phyloP scores from a whole-genome alignment of 2,113 vertebrate species.

The Eptatretus burgeri region DNA sequence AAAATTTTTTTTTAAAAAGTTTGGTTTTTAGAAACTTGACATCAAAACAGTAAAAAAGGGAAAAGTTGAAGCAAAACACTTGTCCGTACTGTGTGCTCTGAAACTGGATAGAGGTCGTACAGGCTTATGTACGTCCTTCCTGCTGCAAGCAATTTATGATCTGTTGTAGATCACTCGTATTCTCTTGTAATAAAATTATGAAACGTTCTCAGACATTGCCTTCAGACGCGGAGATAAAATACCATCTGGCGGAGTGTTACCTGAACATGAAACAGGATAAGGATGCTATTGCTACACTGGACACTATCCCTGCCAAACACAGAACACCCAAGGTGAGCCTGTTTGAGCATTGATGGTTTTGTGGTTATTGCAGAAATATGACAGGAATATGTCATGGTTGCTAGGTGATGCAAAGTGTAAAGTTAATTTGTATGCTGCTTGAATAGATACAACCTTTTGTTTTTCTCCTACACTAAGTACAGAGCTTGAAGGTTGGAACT shows the following conservation, averaged over 20 bases:
- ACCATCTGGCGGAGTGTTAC: slow-evolving; percentile 93
- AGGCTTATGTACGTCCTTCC: neutral
- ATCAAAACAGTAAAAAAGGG: neutral
- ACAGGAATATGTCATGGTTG: neutral
- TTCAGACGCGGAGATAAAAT: slow-evolving; percentile 92
- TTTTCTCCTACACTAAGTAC: slow-evolving; percentile 10
- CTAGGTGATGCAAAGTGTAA: neutral
- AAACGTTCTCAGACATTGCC: slow-evolving; percentile 42
- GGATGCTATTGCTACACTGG: slow-evolving; percentile 78
- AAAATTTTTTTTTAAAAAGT: too few relatives aligned
- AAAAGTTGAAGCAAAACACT: neutral
- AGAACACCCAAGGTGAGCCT: slow-evolving; percentile 59
- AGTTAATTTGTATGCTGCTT: neutral
- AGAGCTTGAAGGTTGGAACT: slow-evolving; percentile 9
- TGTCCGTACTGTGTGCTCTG: neutral
- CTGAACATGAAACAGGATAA: slow-evolving; percentile 88
- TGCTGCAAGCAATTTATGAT: neutral
- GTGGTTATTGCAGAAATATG: neutral
- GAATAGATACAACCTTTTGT: neutral
- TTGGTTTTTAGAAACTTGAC: neutral
- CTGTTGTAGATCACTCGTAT: neutral
- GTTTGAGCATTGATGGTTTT: neutral
- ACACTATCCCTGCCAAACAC: slow-evolving; percentile 80
- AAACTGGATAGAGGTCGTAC: neutral
- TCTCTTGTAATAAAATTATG: neutral